Evolutionary conservation across 2,113 vertebrate species (phyloP).

Genomic region (Bungarus multicinctus): DNA sequence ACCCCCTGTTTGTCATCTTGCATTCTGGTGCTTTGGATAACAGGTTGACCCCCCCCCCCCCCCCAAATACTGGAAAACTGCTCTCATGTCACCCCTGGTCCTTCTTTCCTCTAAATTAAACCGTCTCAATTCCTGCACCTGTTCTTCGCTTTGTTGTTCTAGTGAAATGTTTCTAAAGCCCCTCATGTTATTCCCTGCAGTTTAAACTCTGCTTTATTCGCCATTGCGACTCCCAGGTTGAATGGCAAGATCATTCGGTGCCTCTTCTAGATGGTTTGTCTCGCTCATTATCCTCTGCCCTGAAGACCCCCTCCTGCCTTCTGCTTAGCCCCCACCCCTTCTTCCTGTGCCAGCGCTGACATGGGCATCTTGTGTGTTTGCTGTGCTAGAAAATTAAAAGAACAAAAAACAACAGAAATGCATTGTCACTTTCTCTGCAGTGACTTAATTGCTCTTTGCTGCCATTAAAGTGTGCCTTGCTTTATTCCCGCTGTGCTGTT

Average conservation of each 20-base stretch:
- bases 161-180: not conserved
- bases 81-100: not conserved
- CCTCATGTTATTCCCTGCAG: slow-evolving; percentile 30
- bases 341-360: slow-evolving; percentile 12
- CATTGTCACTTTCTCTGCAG: slow-evolving; percentile 57
- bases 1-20: not conserved
- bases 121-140: not conserved
- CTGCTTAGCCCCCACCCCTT: slow-evolving; percentile 6
- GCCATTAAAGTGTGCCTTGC: slow-evolving; percentile 63
- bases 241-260: slow-evolving; percentile 38
- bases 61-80: not conserved
- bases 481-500: slow-evolving; percentile 74
- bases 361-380: slow-evolving; percentile 51
- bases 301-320: slow-evolving; percentile 12
- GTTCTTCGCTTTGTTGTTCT: not conserved
- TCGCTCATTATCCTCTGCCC: slow-evolving; percentile 42
- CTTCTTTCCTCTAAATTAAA: not conserved
- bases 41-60: not conserved
- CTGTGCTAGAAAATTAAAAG: slow-evolving; percentile 56
- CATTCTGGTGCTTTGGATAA: not conserved
- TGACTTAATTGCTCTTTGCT: slow-evolving; percentile 65
- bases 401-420: slow-evolving; percentile 8
- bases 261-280: slow-evolving; percentile 41
- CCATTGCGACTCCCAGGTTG: slow-evolving; percentile 30
- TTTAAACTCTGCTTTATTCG: slow-evolving; percentile 49